Conservation (phyloP, 2,113 vertebrate genomes). For the Carassius carassius region DNA sequence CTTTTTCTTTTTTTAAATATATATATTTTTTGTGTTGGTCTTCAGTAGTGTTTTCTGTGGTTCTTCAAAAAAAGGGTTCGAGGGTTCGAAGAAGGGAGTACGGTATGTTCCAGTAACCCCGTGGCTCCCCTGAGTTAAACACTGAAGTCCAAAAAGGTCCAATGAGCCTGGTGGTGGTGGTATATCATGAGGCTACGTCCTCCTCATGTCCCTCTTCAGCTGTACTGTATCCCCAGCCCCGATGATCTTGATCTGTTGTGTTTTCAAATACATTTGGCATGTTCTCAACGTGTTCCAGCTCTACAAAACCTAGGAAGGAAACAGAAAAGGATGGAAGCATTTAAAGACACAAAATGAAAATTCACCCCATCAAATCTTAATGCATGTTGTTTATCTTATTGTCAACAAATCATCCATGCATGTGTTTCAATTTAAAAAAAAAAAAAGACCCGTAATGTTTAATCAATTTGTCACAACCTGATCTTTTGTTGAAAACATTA, state of each 20-base stretch:
- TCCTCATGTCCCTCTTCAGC: constrained; percentile 83
- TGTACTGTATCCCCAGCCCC: constrained; percentile 73
- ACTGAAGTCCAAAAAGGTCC: constrained; percentile 70
- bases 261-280: constrained; percentile 66
- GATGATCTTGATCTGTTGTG: constrained; percentile 69
- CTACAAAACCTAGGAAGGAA: constrained; percentile 83
- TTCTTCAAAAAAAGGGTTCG: constrained; percentile 45
- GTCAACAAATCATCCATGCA: not conserved
- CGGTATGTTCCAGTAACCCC: constrained; percentile 66
- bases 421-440: too few species aligned
- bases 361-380: constrained; percentile 15
- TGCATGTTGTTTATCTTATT: too few species aligned
- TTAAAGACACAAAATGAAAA: not conserved
- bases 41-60: constrained; percentile 47
- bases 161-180: constrained; percentile 29
- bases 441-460: not conserved
- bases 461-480: not conserved
- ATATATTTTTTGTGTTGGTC: constrained; percentile 30
- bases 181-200: constrained; percentile 68
- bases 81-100: constrained; percentile 67
- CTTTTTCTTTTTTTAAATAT: constrained; percentile 62
- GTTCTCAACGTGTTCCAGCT: constrained; percentile 85
- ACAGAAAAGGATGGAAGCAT: constrained; percentile 11
- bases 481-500: too few species aligned
- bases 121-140: constrained; percentile 71